Conservation (phyloP, 1,140 invertebrate genomes). For the Vollenhovia emeryi region DNA sequence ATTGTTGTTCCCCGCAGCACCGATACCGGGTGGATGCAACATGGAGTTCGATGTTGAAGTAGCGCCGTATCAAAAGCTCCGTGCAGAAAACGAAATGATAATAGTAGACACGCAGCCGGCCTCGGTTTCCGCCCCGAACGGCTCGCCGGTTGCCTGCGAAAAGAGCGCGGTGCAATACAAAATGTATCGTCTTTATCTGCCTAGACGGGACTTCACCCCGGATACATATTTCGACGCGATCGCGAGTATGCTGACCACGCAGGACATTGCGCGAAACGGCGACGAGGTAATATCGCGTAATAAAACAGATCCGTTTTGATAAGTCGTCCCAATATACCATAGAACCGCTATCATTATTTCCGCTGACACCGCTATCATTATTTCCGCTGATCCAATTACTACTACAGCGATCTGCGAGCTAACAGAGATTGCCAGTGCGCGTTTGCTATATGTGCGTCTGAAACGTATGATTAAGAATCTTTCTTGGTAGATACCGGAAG, state of each 20-base stretch:
- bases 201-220: constrained; percentile 86
- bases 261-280: constrained; percentile 86
- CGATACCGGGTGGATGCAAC: constrained; percentile 92
- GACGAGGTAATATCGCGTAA: constrained; percentile 84
- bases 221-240: constrained; percentile 88
- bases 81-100: constrained; percentile 85
- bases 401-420: not conserved
- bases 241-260: constrained; percentile 87
- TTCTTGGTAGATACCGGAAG: constrained; percentile 74
- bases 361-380: not conserved
- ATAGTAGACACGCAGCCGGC: constrained; percentile 87
- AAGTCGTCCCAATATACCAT: not conserved
- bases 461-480: constrained; percentile 19
- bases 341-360: not conserved
- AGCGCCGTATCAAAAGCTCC: constrained; percentile 88
- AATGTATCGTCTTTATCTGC: constrained; percentile 88
- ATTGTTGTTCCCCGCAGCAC: constrained; percentile 85
- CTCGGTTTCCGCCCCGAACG: constrained; percentile 76
- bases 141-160: constrained; percentile 76
- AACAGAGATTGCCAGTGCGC: not conserved
- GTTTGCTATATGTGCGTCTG: too few relatives aligned
- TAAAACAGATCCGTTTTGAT: not conserved
- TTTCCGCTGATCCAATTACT: not conserved
- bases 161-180: constrained; percentile 83
- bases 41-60: constrained; percentile 88